These are phyloP conservation scores for Darevskia nairensis DNA, from an alignment of 2,797 vertebrate genomes.

Conservation along the genomic window DNA sequence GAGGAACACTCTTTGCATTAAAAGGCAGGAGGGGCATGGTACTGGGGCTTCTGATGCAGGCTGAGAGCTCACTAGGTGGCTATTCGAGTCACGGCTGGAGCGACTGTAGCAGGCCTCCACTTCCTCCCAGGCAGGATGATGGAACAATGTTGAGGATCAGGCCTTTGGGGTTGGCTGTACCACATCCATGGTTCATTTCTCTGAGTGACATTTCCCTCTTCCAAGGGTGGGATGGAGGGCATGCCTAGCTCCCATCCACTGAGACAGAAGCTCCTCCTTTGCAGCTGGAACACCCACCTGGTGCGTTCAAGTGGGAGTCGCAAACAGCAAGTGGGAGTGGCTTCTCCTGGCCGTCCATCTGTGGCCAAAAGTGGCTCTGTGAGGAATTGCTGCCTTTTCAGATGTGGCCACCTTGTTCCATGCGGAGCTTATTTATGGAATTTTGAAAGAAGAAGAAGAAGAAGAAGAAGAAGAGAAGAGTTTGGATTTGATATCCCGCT, in stretches of 20 bases:
- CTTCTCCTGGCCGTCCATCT: not conserved
- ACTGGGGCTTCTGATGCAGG: conserved; percentile 31
- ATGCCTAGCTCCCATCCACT: not conserved
- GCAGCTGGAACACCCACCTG: not conserved
- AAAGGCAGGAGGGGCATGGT: too few relatives aligned
- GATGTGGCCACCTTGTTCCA: not conserved
- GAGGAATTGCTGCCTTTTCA: not conserved
- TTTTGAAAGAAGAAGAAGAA: too few relatives aligned
- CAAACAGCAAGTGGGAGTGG: not conserved
- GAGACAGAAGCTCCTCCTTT: not conserved
- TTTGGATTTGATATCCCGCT: too few relatives aligned
- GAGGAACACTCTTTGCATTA: conserved; percentile 64
- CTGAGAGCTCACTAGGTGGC: conserved; percentile 80
- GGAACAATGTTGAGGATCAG: too few relatives aligned
- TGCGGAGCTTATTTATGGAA: not conserved
- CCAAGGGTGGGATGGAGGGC: not conserved
- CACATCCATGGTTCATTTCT: conserved; percentile 14
- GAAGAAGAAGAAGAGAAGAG: too few relatives aligned
- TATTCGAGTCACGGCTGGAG: conserved; percentile 78
- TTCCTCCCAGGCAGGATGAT: conserved; percentile 44
- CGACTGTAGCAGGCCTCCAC: conserved; percentile 59
- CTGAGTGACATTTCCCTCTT: conserved; percentile 41
- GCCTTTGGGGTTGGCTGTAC: fast-evolving
- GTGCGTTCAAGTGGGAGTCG: not conserved
- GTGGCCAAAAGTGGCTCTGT: not conserved